These are phyloP conservation scores for Crossoptilon crossoptilon DNA, from an alignment of 2,797 vertebrate species.

Conservation along the genomic window DNA sequence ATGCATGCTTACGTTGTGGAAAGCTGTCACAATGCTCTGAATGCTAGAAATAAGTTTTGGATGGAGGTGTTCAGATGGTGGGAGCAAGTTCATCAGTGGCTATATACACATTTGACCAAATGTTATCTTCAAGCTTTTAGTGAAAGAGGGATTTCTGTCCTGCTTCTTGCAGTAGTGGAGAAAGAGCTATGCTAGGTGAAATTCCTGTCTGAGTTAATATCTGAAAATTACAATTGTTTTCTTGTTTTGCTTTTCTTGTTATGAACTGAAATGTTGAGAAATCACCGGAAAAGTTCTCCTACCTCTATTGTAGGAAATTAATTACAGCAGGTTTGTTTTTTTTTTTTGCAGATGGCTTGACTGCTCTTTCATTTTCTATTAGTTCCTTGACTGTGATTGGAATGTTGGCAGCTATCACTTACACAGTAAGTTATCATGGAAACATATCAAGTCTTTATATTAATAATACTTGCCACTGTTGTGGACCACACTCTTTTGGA, in stretches of 20 bases:
- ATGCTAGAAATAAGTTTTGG: background rate
- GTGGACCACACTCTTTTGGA: accelerated
- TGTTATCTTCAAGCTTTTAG: background rate
- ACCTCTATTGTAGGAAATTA: background rate
- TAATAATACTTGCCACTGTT: accelerated
- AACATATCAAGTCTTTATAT: background rate
- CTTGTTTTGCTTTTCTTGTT: background rate
- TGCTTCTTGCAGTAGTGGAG: background rate
- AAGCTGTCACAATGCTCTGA: background rate
- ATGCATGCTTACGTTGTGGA: background rate
- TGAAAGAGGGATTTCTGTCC: background rate
- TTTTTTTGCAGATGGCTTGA: constrained; percentile 88
- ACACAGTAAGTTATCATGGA: constrained; percentile 89
- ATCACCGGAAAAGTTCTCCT: background rate
- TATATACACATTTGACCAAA: background rate
- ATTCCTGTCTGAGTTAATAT: background rate
- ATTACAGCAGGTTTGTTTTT: background rate
- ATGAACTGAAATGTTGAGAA: background rate
- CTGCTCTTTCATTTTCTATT: constrained; percentile 96
- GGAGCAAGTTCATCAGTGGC: background rate
- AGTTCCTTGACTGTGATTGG: constrained; percentile 97
- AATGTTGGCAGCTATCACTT: constrained; percentile 98
- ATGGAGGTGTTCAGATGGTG: background rate
- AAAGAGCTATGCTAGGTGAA: background rate
- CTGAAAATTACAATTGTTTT: background rate